Evolutionary conservation across 2,888 invertebrate genomes (phyloP).

Genomic region (Hypselothyrea guttata): DNA sequence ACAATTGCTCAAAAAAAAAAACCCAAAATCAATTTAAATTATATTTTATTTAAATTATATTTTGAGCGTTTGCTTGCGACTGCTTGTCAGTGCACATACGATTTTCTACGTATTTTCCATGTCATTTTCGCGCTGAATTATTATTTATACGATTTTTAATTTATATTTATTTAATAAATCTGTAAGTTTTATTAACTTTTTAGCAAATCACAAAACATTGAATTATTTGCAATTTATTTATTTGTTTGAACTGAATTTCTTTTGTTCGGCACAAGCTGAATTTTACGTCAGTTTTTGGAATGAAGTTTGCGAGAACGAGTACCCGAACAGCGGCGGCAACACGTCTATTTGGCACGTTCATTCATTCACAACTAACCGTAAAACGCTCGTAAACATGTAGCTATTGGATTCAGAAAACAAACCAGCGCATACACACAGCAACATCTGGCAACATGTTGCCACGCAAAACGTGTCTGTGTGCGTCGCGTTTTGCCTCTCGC

Average conservation of each 20-base stretch:
- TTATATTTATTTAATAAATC: too few relatives aligned
- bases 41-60: slow-evolving; percentile 19
- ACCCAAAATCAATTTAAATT: slow-evolving; percentile 39
- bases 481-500: slow-evolving; percentile 14
- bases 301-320: slow-evolving; percentile 59
- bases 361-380: slow-evolving; percentile 81
- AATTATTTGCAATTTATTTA: slow-evolving; percentile 23
- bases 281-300: slow-evolving; percentile 69
- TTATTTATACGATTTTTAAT: slow-evolving; percentile 13
- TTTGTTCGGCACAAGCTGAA: slow-evolving; percentile 37
- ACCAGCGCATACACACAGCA: slow-evolving; percentile 36
- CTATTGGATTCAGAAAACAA: slow-evolving; percentile 49
- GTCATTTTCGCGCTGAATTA: slow-evolving; percentile 66
- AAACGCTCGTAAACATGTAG: slow-evolving; percentile 75
- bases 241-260: slow-evolving; percentile 20
- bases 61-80: slow-evolving; percentile 28
- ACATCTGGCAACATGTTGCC: slow-evolving; percentile 44
- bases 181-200: slow-evolving; percentile 6
- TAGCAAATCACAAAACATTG: slow-evolving; percentile 24
- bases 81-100: slow-evolving; percentile 57
- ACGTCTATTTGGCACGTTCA: slow-evolving; percentile 82
- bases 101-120: slow-evolving; percentile 78
- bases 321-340: slow-evolving; percentile 65
- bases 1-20: slow-evolving; percentile 12
- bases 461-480: slow-evolving; percentile 20